A percentile compares a stretch with the other conserved stretches of the same genome.
Evolutionary conservation across 30 jellyfish, hydroid and myxozoan genomes (phyloP).

Genomic region (Pelagia noctiluca): DNA sequence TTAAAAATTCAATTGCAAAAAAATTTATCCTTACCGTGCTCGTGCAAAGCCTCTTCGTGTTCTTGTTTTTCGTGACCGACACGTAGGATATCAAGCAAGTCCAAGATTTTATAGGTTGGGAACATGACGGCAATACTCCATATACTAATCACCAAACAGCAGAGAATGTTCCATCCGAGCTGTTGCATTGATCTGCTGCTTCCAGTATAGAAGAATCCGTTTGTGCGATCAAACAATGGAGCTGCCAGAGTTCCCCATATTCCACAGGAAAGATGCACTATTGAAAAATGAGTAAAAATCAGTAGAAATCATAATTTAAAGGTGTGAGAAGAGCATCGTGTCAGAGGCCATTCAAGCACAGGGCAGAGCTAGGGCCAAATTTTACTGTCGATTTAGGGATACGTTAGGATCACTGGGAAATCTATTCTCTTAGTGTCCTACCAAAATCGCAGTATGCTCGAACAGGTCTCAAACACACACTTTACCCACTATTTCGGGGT

Average conservation of each 20-base stretch:
- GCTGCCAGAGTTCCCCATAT: constrained; percentile 31
- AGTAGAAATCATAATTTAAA: no score
- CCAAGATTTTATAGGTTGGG: constrained; percentile 6
- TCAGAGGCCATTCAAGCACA: not conserved
- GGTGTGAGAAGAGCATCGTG: not conserved
- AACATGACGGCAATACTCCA: constrained; percentile 21
- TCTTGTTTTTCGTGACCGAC: constrained; percentile 28
- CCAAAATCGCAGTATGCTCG: no score
- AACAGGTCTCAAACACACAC: no score
- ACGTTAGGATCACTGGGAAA: no score
- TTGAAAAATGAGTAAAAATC: not conserved
- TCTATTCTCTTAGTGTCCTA: no score
- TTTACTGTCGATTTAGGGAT: no score
- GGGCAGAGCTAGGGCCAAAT: no score
- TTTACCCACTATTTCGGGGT: no score
- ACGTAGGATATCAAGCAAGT: constrained; percentile 4
- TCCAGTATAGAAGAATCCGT: constrained; percentile 28
- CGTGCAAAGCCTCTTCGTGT: constrained; percentile 34
- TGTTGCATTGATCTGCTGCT: constrained; percentile 25
- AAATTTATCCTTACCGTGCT: not conserved
- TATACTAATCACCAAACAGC: not conserved
- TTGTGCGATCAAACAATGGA: constrained; percentile 22
- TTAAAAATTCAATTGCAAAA: not conserved
- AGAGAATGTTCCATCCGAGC: constrained; percentile 23
- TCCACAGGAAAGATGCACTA: constrained; percentile 29